A percentile compares a stretch with the other conserved stretches of the same genome.
phyloP scores from a whole-genome alignment of 2,888 invertebrate species.

The Melanchra persicariae region DNA sequence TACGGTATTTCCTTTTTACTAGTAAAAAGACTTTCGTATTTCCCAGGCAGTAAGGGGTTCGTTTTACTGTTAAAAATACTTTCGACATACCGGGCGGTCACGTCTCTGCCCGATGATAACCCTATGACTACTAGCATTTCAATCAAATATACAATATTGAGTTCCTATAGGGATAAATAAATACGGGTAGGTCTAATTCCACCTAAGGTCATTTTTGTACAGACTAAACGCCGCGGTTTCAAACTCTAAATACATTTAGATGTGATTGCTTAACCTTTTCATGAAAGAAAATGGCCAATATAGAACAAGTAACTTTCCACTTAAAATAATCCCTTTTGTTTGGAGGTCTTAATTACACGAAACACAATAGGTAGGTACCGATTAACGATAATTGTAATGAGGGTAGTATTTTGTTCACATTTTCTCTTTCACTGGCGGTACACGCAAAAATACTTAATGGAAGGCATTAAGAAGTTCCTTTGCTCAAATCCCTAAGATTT shows the following conservation, averaged over 20 bases:
- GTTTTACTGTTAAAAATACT: background rate
- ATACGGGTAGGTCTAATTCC: background rate
- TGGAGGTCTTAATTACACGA: slow-evolving; percentile 21
- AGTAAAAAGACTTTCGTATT: slow-evolving; percentile 14
- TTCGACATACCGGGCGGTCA: background rate
- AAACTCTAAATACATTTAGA: slow-evolving; percentile 8
- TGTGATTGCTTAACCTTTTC: slow-evolving; percentile 17
- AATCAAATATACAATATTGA: slow-evolving; percentile 12
- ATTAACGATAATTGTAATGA: slow-evolving; percentile 35
- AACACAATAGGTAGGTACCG: slow-evolving; percentile 14
- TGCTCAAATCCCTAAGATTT: slow-evolving; percentile 13
- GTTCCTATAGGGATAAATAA: background rate
- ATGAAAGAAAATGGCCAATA: slow-evolving; percentile 6
- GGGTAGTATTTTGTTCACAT: slow-evolving; percentile 1
- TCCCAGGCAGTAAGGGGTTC: background rate
- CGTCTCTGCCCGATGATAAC: background rate
- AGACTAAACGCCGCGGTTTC: background rate
- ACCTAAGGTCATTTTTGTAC: background rate
- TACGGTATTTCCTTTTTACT: slow-evolving; percentile 27
- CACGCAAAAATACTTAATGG: background rate
- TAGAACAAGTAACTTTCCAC: slow-evolving; percentile 5
- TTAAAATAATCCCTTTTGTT: slow-evolving; percentile 42
- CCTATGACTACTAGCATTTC: slow-evolving; percentile 9
- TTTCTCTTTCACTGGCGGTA: background rate
- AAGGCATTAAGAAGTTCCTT: slow-evolving; percentile 3